Evolutionary conservation across 2,113 vertebrate species (phyloP).

Genomic region (Zingel zingel): DNA sequence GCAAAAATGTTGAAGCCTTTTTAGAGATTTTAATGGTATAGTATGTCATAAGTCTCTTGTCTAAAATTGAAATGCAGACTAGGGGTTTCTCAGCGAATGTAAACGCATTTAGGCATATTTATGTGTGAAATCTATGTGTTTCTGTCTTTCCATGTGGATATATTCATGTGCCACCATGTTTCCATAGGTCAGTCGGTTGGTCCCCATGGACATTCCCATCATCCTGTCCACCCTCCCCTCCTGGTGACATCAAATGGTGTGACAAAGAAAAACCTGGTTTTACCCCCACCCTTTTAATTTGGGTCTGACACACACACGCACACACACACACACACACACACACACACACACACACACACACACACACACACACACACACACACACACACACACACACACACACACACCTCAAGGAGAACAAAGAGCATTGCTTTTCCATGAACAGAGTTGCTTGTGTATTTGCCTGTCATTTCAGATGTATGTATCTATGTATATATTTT

Average conservation of each 20-base stretch:
- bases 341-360: conserved; percentile 15
- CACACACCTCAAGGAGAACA: conserved; percentile 39
- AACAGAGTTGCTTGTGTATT: conserved; percentile 6
- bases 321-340: not conserved
- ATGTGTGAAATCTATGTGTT: conserved; percentile 27
- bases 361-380: conserved; percentile 16
- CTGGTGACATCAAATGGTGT: conserved; percentile 43
- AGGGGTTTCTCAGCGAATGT: not conserved
- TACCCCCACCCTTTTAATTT: conserved; percentile 28
- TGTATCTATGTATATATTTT: not conserved
- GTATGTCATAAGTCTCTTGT: not conserved
- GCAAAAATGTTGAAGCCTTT: not conserved
- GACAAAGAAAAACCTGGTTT: conserved; percentile 63
- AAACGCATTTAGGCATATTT: not conserved
- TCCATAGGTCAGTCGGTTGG: conserved; percentile 26
- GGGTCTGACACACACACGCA: not conserved
- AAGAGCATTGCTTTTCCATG: not conserved
- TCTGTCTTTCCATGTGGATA: conserved; percentile 20
- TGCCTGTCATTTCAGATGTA: not conserved
- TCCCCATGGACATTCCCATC: conserved; percentile 62
- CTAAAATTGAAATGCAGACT: not conserved
- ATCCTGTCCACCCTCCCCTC: conserved; percentile 40
- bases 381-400: conserved; percentile 12
- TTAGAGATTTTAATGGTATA: not conserved
- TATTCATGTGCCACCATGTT: not conserved